A percentile compares a stretch with the other conserved stretches of the same genome.
Conservation (phyloP, 2,113 vertebrate species). For the Alexandromys fortis region DNA sequence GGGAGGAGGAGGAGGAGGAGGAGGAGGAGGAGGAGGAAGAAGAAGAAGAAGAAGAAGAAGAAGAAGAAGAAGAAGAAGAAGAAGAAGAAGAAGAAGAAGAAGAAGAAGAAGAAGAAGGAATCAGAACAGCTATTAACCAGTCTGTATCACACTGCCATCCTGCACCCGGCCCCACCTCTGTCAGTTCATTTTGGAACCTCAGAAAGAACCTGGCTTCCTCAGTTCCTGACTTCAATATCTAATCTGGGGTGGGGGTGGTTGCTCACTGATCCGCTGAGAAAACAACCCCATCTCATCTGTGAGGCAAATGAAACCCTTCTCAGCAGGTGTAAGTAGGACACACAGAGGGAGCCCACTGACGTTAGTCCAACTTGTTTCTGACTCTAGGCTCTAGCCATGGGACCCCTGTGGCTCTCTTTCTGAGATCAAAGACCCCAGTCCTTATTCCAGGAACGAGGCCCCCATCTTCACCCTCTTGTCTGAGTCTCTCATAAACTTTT, state of each 20-base stretch:
- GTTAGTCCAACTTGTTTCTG: not conserved
- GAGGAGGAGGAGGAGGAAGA: too few species aligned
- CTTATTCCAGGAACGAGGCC: not conserved
- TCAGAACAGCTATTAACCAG: not conserved
- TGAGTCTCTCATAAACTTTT: not conserved
- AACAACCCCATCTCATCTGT: not conserved
- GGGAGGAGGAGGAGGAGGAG: too few species aligned
- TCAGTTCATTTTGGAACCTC: not conserved
- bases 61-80: too few species aligned
- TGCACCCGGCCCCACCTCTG: rapidly evolving
- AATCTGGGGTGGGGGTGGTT: not conserved
- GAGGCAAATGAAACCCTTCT: not conserved
- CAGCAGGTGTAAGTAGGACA: not conserved
- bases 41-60: too few species aligned
- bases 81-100: not conserved
- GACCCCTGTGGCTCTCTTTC: not conserved
- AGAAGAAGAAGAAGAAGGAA: not conserved
- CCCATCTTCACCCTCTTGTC: not conserved
- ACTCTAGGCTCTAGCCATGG: not conserved
- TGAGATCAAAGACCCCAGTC: not conserved
- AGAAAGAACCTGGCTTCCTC: not conserved
- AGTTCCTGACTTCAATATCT: not conserved
- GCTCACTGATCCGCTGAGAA: not conserved
- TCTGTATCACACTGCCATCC: not conserved
- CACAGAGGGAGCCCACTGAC: not conserved